Evolutionary conservation across 2,797 vertebrate genomes (phyloP).

Genomic region (Urocyon cinereoargenteus): DNA sequence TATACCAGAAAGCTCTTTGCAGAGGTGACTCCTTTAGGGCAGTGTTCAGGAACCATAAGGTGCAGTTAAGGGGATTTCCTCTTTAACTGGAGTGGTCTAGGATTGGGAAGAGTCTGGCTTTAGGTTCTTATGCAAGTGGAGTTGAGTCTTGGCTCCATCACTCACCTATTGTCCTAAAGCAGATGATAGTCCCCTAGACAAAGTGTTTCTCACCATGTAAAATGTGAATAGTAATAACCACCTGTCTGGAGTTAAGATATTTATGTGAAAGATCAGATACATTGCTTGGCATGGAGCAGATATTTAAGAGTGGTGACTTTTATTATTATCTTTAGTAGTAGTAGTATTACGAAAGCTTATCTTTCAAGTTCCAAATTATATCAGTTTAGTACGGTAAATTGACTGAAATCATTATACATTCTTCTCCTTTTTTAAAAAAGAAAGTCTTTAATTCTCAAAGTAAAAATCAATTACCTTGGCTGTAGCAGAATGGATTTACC

Average conservation of each 20-base stretch:
- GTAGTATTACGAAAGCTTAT: conserved; percentile 31
- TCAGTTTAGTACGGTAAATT: conserved; percentile 48
- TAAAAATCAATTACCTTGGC: conserved; percentile 54
- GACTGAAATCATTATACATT: conserved; percentile 25
- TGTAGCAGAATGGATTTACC: background rate
- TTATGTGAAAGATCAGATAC: background rate
- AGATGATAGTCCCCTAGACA: conserved; percentile 1
- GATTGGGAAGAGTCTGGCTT: background rate
- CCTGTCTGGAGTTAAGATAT: background rate
- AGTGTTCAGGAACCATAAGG: background rate
- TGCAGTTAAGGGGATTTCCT: background rate
- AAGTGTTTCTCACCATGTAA: conserved; percentile 16
- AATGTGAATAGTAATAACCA: conserved; percentile 6
- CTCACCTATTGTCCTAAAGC: background rate
- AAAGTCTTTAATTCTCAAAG: conserved; percentile 67
- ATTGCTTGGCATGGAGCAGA: background rate
- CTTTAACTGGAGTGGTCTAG: background rate
- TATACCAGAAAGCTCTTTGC: background rate
- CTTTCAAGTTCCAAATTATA: conserved; percentile 46
- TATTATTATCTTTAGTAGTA: background rate
- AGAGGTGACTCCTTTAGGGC: background rate
- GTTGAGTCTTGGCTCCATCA: background rate
- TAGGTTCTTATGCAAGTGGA: background rate
- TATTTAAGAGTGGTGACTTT: conserved; percentile 1
- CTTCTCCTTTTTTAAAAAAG: conserved; percentile 45